Conservation (phyloP, 2,113 vertebrate species). For the Ondatra zibethicus region DNA sequence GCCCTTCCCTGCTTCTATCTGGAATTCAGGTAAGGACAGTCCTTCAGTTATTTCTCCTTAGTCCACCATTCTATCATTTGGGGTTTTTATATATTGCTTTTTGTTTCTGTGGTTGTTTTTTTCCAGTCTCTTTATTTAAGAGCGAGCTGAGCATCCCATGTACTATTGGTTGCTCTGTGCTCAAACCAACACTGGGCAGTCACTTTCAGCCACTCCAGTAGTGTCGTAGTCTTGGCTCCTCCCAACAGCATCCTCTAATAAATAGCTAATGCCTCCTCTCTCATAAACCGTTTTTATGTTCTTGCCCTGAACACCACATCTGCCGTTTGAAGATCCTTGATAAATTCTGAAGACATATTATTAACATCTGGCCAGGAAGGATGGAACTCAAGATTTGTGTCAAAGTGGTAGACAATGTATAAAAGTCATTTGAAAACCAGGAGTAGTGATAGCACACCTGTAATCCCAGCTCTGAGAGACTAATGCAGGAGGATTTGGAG, state of each 20-base stretch:
- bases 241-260: background rate
- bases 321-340: background rate
- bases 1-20: background rate
- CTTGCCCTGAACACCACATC: background rate
- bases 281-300: background rate
- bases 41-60: background rate
- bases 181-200: background rate
- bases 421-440: background rate
- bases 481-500: background rate
- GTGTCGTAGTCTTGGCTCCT: rapidly evolving
- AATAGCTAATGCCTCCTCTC: background rate
- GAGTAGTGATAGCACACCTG: background rate
- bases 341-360: background rate
- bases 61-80: background rate
- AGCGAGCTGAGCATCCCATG: background rate
- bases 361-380: background rate
- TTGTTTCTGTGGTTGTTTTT: background rate
- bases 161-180: background rate
- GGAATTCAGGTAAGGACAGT: background rate
- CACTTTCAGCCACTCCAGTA: rapidly evolving
- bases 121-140: background rate
- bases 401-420: background rate
- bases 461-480: background rate
- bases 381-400: background rate
- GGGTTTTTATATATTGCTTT: background rate